Evolutionary conservation across 2,888 invertebrate genomes (phyloP), one percentile per base, ranked within the genome.

Genomic region (Lissonota sp.): DNA sequence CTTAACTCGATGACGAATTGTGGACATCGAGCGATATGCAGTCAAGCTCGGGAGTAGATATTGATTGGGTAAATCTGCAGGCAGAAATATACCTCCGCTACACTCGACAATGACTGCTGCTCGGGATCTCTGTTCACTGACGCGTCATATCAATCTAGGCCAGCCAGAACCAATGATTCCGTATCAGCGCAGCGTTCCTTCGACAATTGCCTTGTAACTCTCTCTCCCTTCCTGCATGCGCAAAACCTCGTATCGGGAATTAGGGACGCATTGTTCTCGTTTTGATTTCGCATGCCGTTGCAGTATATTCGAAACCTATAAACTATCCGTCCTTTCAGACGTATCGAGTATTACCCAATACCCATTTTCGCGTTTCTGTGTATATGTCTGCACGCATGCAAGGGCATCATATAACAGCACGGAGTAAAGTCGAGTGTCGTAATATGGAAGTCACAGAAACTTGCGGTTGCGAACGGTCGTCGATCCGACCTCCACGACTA

Each of bases 321-420:
- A 73, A 76, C 69, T 67, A 73, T 58, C 67, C 64, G 10, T n/a
- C 39, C 51, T 63, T 10, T 12, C 71, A 57, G 63, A 76, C 67
- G 26, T 71, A 80, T 76, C 71, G 72, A 77, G 49, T 57, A 44
- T 26, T 44, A 12, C 42, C 8, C 6, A 10, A 55, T 26, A 66
- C 46, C 42, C 58, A 58, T 67, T 49, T 12, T 49, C 49, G 4
- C 46, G 46, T 53, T 0, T 53, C 53, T 12, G 53, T 53, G 37
- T 74, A 39, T 55, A 44, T 39, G 8, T 40, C 4, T n/a, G 86
- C 84, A 84, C 83, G 84, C 83, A 82, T 75, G 72, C 83, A 84
- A 73, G 75, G 57, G 73, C 49, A 26, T 26, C 1, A 26, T 26
- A 26, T 26, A 26, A 26, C 26, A 26, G 26, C 26, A 26, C 26